These are phyloP conservation scores for Cosmorhoe ocellata DNA, from an alignment of 2,888 invertebrate genomes.

Conservation along the genomic window DNA sequence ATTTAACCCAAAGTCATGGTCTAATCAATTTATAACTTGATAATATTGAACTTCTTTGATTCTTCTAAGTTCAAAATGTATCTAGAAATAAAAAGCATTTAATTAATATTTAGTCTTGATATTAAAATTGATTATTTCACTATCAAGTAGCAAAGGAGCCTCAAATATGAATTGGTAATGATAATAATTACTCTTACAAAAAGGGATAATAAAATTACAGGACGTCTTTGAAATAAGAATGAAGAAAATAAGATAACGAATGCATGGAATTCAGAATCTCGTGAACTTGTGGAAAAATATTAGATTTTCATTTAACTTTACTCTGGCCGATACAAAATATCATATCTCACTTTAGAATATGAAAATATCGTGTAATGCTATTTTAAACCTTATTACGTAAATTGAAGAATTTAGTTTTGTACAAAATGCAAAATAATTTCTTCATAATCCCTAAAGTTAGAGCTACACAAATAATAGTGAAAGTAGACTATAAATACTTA, in stretches of 20 bases:
- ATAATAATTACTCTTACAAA: slow-evolving; percentile 6
- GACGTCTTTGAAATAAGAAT: slow-evolving; percentile 14
- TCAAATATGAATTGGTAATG: slow-evolving; percentile 9
- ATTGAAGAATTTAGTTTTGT: slow-evolving; percentile 59
- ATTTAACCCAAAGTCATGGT: too few relatives aligned
- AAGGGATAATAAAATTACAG: slow-evolving; percentile 1
- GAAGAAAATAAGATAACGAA: slow-evolving; percentile 15
- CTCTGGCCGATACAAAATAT: slow-evolving; percentile 64
- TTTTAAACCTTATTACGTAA: slow-evolving; percentile 60
- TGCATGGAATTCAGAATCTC: slow-evolving; percentile 16
- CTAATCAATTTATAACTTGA: too few relatives aligned
- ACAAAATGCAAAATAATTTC: slow-evolving; percentile 65
- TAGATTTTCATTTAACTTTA: slow-evolving; percentile 43
- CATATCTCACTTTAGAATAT: slow-evolving; percentile 75
- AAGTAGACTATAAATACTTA: slow-evolving; percentile 56
- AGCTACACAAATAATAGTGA: slow-evolving; percentile 71
- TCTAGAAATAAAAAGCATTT: too few relatives aligned
- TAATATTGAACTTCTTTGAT: background rate
- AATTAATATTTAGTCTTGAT: too few relatives aligned
- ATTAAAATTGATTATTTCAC: background rate
- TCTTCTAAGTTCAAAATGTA: too few relatives aligned
- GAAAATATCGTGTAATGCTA: slow-evolving; percentile 63
- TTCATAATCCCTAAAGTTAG: slow-evolving; percentile 57
- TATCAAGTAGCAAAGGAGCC: slow-evolving; percentile 21
- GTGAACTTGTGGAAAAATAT: slow-evolving; percentile 35